Percentiles rank a stretch among this genome's conserved stretches.
Conservation (phyloP, 2,113 vertebrate genomes). For the Sprattus sprattus region DNA sequence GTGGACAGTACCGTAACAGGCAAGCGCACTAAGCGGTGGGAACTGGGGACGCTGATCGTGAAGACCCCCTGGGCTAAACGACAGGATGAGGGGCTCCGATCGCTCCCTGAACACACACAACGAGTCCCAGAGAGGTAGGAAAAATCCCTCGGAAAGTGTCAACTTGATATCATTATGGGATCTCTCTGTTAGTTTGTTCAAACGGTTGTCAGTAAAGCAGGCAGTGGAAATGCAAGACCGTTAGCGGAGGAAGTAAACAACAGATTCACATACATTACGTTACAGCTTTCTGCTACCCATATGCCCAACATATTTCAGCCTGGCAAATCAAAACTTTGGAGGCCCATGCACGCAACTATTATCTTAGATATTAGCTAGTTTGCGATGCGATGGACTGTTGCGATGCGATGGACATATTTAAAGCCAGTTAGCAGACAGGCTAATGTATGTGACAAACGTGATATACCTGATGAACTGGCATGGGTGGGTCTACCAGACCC, state of each 20-base stretch:
- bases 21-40: not conserved
- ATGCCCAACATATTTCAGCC: not conserved
- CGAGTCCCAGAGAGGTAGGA: not conserved
- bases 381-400: not conserved
- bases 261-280: not conserved
- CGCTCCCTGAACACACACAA: not conserved
- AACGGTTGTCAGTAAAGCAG: not conserved
- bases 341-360: not conserved
- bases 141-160: not conserved
- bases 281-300: not conserved
- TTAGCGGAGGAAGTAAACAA: slow-evolving; percentile 16
- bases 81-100: slow-evolving; percentile 14
- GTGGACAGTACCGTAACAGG: too few species aligned
- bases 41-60: not conserved
- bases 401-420: not conserved
- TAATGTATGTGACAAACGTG: not conserved
- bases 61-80: not conserved
- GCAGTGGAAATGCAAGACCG: not conserved
- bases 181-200: not conserved
- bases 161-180: not conserved
- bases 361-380: not conserved
- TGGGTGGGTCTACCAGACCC: not conserved
- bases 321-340: not conserved
- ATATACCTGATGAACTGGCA: not conserved
- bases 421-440: not conserved